Evolutionary conservation across 1,140 invertebrate species (phyloP).

Genomic region (Riptortus pedestris): DNA sequence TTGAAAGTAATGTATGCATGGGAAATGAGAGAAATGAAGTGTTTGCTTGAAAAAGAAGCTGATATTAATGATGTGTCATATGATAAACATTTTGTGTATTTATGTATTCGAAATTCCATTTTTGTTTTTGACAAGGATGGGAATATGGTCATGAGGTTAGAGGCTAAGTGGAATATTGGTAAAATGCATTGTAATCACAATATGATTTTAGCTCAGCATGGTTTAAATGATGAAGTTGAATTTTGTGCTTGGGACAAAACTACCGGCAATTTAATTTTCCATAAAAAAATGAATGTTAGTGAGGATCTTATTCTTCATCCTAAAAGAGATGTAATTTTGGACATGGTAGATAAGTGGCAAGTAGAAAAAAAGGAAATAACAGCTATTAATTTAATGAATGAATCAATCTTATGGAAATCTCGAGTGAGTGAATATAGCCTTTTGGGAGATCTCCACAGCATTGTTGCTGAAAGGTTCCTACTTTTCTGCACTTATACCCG

Average conservation of each 20-base stretch:
- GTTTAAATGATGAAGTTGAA: background rate
- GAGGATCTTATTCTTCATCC: conserved; percentile 14
- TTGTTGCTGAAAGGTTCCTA: conserved; percentile 17
- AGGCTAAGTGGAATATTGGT: conserved; percentile 7
- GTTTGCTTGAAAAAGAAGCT: background rate
- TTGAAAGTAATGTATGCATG: conserved; percentile 8
- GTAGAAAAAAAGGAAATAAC: conserved; percentile 12
- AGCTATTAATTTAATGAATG: conserved; percentile 1
- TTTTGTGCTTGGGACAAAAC: conserved; percentile 14
- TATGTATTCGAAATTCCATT: conserved; percentile 5
- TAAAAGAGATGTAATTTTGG: conserved; percentile 4
- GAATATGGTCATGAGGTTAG: background rate
- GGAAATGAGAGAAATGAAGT: conserved; percentile 19
- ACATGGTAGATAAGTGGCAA: conserved; percentile 8
- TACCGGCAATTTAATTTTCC: conserved; percentile 3
- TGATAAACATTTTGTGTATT: conserved; percentile 3
- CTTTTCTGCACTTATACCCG: conserved; percentile 11
- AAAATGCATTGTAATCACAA: conserved; percentile 15
- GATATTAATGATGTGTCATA: conserved; percentile 5
- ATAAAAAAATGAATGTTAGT: conserved; percentile 10
- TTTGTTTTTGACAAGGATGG: conserved; percentile 14
- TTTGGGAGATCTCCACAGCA: conserved; percentile 17
- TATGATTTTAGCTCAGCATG: conserved; percentile 6
- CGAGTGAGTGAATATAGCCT: conserved; percentile 17
- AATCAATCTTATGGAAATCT: conserved; percentile 7